A percentile compares a stretch with the other conserved stretches of the same genome.
Conservation (phyloP, 2,888 invertebrate genomes). For the Drosophila phalerata region DNA sequence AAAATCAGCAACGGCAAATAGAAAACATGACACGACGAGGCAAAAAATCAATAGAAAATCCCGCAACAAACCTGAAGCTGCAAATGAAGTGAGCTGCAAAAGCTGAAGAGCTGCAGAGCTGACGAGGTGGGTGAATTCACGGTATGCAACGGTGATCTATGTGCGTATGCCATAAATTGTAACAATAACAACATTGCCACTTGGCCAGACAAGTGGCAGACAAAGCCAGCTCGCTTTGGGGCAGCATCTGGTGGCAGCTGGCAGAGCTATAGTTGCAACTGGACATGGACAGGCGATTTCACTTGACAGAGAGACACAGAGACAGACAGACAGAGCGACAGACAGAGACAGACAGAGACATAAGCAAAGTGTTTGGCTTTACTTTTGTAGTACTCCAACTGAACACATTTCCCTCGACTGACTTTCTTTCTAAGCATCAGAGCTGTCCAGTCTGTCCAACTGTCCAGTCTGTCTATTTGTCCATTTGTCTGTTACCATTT, state of each 20-base stretch:
- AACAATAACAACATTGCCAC: conserved; percentile 74
- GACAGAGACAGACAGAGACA: conserved; percentile 27
- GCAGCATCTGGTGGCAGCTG: conserved; percentile 30
- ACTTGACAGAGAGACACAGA: conserved; percentile 59
- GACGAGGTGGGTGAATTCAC: conserved; percentile 32
- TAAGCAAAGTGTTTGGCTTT: conserved; percentile 57
- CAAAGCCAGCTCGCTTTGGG: conserved; percentile 19
- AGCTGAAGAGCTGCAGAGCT: conserved; percentile 21
- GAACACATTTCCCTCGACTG: conserved; percentile 60
- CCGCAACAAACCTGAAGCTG: conserved; percentile 31
- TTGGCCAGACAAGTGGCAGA: conserved; percentile 67
- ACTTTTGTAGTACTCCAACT: conserved; percentile 18
- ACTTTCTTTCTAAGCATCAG: conserved; percentile 54
- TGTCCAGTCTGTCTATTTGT: neutral
- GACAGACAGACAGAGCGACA: conserved; percentile 33
- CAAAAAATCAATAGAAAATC: conserved; percentile 76
- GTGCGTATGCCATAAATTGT: conserved; percentile 80
- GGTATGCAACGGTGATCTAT: conserved; percentile 56
- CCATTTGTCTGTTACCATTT: conserved; percentile 34
- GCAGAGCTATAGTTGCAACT: conserved; percentile 32
- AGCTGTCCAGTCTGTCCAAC: conserved; percentile 20
- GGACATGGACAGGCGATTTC: conserved; percentile 67
- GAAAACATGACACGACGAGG: conserved; percentile 56
- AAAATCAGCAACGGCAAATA: conserved; percentile 69
- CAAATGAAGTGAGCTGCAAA: conserved; percentile 40